Conservation (phyloP, 2,888 invertebrate genomes). For the Tipula helvola region DNA sequence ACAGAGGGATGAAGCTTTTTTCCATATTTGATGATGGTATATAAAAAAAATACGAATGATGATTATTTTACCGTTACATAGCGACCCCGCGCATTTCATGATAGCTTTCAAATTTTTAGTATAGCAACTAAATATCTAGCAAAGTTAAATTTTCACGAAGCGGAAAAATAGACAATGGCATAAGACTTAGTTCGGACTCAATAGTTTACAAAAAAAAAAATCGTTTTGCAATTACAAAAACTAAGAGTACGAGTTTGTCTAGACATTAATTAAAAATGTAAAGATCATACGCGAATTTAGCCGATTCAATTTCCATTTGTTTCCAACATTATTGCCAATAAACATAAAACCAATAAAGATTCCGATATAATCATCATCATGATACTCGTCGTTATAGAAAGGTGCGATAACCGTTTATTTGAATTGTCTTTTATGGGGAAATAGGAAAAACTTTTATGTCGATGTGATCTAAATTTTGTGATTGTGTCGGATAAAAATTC, state of each 20-base stretch:
- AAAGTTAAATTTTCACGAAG: background rate
- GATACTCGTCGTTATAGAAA: background rate
- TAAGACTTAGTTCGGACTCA: background rate
- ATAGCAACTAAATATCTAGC: background rate
- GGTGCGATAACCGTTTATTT: background rate
- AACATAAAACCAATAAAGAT: background rate
- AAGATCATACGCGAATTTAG: background rate
- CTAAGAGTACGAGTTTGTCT: no score
- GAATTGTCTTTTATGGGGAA: background rate
- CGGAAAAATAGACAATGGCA: background rate
- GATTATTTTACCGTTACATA: background rate
- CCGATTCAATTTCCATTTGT: background rate
- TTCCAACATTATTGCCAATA: background rate
- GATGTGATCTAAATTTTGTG: background rate
- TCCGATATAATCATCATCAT: background rate
- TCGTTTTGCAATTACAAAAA: background rate
- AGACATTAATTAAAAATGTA: background rate
- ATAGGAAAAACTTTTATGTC: background rate
- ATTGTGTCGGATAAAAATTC: background rate
- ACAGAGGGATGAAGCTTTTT: background rate
- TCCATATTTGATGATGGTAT: background rate
- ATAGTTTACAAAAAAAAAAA: background rate
- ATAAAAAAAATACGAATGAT: background rate
- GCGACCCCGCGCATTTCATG: background rate
- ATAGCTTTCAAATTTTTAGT: background rate